Evolutionary conservation across 2,888 invertebrate species (phyloP).

Genomic region (Apotomis betuletana): DNA sequence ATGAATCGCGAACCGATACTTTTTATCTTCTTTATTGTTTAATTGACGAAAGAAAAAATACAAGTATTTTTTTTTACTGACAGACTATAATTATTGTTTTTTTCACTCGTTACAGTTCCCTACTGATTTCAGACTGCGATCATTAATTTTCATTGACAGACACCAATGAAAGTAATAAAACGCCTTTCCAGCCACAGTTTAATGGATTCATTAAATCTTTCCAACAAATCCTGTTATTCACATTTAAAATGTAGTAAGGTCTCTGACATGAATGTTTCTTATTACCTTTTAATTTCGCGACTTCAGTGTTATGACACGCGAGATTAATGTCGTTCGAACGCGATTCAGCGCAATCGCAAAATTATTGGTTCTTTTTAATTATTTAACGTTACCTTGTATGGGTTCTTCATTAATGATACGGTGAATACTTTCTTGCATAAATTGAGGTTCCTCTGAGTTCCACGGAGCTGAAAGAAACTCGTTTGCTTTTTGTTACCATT

Average conservation of each 20-base stretch:
- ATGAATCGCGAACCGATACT: no score
- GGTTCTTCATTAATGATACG: conserved; percentile 10
- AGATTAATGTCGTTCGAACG: not conserved
- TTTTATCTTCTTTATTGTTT: no score
- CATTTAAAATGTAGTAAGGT: not conserved
- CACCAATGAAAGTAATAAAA: not conserved
- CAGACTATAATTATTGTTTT: no score
- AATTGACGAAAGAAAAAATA: no score
- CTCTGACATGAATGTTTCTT: not conserved
- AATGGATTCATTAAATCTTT: not conserved
- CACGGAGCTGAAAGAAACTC: not conserved
- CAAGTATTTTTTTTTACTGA: no score
- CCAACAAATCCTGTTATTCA: not conserved
- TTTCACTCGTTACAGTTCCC: not conserved
- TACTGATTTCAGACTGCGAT: not conserved
- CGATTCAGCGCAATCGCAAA: conserved; percentile 8
- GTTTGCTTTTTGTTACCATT: not conserved
- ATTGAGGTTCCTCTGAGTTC: not conserved
- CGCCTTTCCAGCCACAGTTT: not conserved
- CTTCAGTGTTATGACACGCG: not conserved
- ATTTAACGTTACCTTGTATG: conserved; percentile 21
- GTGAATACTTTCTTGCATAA: conserved; percentile 13
- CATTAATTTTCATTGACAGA: not conserved
- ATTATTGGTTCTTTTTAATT: conserved; percentile 18
- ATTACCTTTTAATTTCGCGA: not conserved